Base-by-base conservation (phyloP, 1,140 invertebrate genomes). In the Parasteatoda tepidariorum region DNA sequence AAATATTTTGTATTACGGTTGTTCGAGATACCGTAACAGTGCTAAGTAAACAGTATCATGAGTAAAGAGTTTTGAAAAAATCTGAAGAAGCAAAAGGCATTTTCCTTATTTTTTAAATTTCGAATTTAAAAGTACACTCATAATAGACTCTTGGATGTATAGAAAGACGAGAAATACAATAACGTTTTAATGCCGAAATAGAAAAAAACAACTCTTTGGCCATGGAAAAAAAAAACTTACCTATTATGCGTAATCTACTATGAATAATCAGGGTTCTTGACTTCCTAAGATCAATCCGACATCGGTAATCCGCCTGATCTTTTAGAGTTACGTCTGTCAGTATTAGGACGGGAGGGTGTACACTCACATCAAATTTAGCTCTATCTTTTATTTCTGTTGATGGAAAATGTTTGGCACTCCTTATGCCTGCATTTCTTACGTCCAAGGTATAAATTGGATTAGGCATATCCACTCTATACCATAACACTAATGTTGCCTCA, bases 251-350 rank as follows among this genome's bases (percentile, higher is more conserved):
- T 3, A 87, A 33, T n/a, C 57, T 48, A 9, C 84, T 73, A n/a
- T 85, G 41, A 38, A 85, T 62, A 55, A 85, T 86, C 33, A 85
- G 92, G 2, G 95, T 97, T 0, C 95, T 95, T 15, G 95, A 95
- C 87, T 95, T 95, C 87, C 93, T 93, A 89, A 96, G 97, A 88
- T 97, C 96, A 3, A 97, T 95, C 75, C 96, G 91, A 89, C 95
- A 97, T 73, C 95, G 95, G 88, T 96, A 97, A 81, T 95, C 91
- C 9, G 95, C 95, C 87, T 95, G 94, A 88, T 97, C 95, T 84
- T 93, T 92, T 84, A 90, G 89, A 85, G 93, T 92, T 15, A 96
- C 94, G 31, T 93, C 92, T 86, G 94, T 93, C 38, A 97, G 90
- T 34, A 93, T 92, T n/a, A 97, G 90, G 9, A 93, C 91, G 0